Evolutionary conservation across 2,113 vertebrate species (phyloP), one percentile per base, ranked within the genome.

Genomic region (Microtus montanus): DNA sequence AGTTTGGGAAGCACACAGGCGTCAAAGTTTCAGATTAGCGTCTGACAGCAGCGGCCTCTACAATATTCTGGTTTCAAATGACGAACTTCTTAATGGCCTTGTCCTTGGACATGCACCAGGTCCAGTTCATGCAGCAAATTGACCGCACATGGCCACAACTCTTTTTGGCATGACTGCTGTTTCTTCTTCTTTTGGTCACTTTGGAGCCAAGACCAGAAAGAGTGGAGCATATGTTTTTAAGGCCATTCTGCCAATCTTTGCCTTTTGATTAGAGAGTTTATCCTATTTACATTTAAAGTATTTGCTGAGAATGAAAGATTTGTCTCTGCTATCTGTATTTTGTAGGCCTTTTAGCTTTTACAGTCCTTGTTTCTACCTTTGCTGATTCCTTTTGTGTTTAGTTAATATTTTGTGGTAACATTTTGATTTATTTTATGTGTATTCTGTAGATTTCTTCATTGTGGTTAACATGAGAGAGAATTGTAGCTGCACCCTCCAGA

Each of bases 21-120:
- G 0, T n/a, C 2, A 7, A n/a, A n/a, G 35, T n/a, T n/a, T n/a
- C n/a, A 2, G 33, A 19, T 71, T n/a, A 19, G 17, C 20, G 1
- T n/a, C 35, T 73, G 35, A 73, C 70, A 20, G 70, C 70, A 73
- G 70, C 19, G 10, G 70, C 8, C 70, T 38, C 17, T 38, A 73
- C n/a, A 71, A 19, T 71, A 58, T 58, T 19, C 54, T 58, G 54
- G 35, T 38, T 71, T n/a, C 70, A 38, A 73, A 71, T n/a, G 68
- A n/a, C 35, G 3, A 38, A 38, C 35, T 38, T 38, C n/a, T 38
- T 73, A 38, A 38, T 38, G 70, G n/a, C 7, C 70, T 73, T 38
- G 35, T 22, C 70, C 8, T 73, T 38, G 35, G n/a, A 19, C 8
- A 38, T 38, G n/a, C 19, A 38, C 70, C 8, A 0, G 5, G 66